phyloP scores from a whole-genome alignment of 2,797 vertebrate genomes.

The Premnoplex brunnescens region DNA sequence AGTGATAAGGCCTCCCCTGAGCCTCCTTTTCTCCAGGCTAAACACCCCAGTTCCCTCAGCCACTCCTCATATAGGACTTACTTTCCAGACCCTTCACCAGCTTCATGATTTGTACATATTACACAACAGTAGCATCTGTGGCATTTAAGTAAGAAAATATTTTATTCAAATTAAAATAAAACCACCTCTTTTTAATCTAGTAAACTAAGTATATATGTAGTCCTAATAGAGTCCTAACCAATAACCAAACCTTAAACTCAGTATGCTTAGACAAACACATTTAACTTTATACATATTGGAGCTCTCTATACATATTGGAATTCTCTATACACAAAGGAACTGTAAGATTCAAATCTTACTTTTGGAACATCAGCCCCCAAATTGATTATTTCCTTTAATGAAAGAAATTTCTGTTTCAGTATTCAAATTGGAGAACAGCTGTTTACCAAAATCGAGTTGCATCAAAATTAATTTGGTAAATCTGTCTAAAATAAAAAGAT shows the following conservation, averaged over 20 bases:
- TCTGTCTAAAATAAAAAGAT: background rate
- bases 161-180: background rate
- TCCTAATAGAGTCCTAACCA: background rate
- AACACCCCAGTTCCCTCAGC: background rate
- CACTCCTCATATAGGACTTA: accelerated
- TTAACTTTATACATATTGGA: background rate
- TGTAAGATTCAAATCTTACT: background rate
- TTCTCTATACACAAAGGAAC: background rate
- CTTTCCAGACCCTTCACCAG: background rate
- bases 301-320: background rate
- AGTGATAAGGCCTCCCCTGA: accelerated
- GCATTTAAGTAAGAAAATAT: background rate
- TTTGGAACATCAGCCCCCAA: background rate
- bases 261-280: background rate
- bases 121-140: background rate
- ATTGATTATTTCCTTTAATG: background rate
- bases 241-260: background rate
- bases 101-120: accelerated
- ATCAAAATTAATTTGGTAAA: background rate
- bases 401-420: background rate
- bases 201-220: background rate
- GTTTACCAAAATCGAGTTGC: background rate
- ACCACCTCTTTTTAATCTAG: background rate
- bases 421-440: background rate
- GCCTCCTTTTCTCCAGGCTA: background rate